A percentile compares a stretch with the other conserved stretches of the same genome.
Conservation (phyloP, 2,113 vertebrate species). For the Ptilonorhynchus violaceus region DNA sequence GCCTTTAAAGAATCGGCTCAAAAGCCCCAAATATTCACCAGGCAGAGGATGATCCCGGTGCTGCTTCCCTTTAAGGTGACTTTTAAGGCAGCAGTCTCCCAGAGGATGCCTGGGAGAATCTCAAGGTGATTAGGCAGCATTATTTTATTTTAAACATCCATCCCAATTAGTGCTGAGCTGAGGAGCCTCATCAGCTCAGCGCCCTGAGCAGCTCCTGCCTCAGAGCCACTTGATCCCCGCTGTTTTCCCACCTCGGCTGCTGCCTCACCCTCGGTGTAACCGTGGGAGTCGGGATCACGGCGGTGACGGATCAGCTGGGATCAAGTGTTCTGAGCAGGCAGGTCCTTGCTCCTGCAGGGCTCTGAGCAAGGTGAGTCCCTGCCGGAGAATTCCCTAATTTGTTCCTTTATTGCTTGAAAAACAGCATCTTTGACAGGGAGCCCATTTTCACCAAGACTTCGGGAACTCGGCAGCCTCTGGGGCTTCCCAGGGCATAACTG, state of each 20-base stretch:
- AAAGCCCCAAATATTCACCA: neutral
- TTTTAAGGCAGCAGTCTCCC: neutral
- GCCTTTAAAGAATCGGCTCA: neutral
- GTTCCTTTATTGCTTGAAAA: neutral
- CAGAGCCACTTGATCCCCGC: neutral
- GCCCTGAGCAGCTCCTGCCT: neutral
- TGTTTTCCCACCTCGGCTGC: neutral
- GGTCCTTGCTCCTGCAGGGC: neutral
- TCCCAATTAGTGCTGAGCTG: constrained; percentile 9
- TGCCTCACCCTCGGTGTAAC: neutral
- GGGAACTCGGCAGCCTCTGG: neutral
- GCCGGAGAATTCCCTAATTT: neutral
- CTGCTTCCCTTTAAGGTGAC: neutral
- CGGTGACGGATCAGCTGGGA: neutral
- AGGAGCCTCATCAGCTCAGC: constrained; percentile 6
- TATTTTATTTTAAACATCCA: neutral
- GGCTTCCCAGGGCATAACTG: neutral
- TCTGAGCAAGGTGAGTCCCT: neutral
- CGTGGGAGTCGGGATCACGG: neutral
- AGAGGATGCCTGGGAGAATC: neutral
- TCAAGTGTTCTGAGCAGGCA: neutral
- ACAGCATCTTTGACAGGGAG: fast-evolving
- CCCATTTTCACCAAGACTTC: neutral
- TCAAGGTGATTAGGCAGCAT: neutral
- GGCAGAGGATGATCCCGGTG: neutral